Conservation (phyloP, 2,797 vertebrate genomes). For the Tapirus indicus region DNA sequence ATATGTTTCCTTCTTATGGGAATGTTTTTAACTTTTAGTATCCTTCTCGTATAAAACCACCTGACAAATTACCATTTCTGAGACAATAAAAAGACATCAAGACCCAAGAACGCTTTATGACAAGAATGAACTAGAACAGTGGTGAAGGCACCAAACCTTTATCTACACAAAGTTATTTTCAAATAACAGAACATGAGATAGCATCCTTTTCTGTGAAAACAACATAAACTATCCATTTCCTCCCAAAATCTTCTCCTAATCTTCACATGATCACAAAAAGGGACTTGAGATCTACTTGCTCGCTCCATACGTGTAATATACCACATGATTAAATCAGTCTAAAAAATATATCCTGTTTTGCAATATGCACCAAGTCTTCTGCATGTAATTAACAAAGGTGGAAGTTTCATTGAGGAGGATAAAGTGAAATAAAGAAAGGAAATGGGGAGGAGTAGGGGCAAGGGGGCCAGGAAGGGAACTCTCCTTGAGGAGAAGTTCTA, state of each 20-base stretch:
- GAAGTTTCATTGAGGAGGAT: conserved; percentile 42
- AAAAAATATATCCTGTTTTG: conserved; percentile 35
- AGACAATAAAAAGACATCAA: conserved; percentile 84
- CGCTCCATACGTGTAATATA: neutral
- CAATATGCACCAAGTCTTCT: conserved; percentile 4
- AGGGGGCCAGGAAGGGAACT: neutral
- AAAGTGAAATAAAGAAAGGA: conserved; percentile 39
- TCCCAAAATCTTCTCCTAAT: conserved; percentile 50
- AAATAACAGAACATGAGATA: conserved; percentile 70
- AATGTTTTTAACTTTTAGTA: conserved; percentile 81
- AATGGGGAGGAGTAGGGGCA: neutral
- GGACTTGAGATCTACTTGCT: neutral
- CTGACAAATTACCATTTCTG: conserved; percentile 83
- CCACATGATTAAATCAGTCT: neutral
- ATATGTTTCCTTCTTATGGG: conserved; percentile 82
- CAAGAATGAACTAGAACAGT: conserved; percentile 74
- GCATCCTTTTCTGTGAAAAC: conserved; percentile 63
- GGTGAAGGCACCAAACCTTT: conserved; percentile 82
- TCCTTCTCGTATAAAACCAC: conserved; percentile 74
- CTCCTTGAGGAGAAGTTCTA: neutral
- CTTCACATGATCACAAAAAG: conserved; percentile 10
- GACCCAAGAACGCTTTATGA: conserved; percentile 82
- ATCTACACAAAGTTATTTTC: conserved; percentile 79
- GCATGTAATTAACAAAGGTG: conserved; percentile 50
- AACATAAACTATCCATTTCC: conserved; percentile 29